Percentiles rank a stretch among this genome's conserved stretches.
Evolutionary conservation across 1,140 invertebrate genomes (phyloP).

Genomic region (Steinernema khuongi): DNA sequence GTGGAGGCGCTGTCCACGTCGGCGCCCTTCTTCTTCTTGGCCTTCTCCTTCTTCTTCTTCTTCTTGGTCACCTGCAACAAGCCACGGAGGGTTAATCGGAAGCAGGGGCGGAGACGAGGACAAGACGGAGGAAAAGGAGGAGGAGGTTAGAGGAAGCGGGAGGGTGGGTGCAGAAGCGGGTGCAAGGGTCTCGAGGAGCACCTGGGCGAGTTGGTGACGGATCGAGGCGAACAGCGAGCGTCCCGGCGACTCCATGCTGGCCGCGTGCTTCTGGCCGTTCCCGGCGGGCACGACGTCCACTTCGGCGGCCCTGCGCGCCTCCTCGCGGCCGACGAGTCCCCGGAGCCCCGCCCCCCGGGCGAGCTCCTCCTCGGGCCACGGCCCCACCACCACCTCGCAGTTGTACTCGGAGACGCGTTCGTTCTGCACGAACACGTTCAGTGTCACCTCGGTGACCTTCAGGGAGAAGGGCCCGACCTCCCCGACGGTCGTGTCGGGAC

Average conservation of each 20-base stretch:
- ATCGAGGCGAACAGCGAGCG: conserved; percentile 13
- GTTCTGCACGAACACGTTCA: conserved; percentile 12
- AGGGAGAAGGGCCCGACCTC: neutral
- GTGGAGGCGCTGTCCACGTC: neutral
- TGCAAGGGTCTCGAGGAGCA: neutral
- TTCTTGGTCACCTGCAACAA: neutral
- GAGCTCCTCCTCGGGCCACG: neutral
- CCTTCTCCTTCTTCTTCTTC: neutral
- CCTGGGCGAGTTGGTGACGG: conserved; percentile 5
- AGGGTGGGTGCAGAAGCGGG: neutral
- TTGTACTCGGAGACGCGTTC: neutral
- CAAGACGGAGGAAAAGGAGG: neutral
- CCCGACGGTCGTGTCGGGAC: neutral
- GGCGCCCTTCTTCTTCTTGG: neutral
- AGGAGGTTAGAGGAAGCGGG: neutral
- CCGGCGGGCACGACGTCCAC: neutral
- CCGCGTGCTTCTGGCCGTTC: neutral
- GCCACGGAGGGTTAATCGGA: conserved; percentile 5
- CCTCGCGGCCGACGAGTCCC: neutral
- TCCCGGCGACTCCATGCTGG: neutral
- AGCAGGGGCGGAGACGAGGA: neutral
- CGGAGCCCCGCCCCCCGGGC: neutral
- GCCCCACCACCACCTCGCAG: neutral
- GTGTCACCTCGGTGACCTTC: neutral
- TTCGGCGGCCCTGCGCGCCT: neutral